phyloP scores from a whole-genome alignment of 2,113 vertebrate genomes.

The Felis chaus region DNA sequence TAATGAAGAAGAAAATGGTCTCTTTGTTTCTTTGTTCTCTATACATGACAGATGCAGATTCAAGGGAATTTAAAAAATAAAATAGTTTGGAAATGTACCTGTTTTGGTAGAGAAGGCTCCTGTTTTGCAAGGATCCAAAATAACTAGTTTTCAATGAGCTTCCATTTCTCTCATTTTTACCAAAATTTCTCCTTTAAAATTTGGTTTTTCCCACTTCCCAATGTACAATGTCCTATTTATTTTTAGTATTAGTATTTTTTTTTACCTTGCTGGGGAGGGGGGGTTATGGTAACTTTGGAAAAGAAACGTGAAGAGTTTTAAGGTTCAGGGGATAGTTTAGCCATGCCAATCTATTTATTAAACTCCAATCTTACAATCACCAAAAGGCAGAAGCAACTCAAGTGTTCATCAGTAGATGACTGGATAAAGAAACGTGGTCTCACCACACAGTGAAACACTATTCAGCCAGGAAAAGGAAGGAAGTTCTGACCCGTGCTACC shows the following conservation, averaged over 20 bases:
- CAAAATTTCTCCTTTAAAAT: background rate
- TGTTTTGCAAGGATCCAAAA: background rate
- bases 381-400: background rate
- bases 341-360: background rate
- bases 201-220: background rate
- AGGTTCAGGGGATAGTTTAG: background rate
- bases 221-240: background rate
- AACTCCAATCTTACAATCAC: background rate
- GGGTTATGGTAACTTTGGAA: background rate
- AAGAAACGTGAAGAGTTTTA: background rate
- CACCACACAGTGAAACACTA: no score
- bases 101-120: background rate
- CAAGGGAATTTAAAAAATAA: background rate
- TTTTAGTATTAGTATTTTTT: background rate
- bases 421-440: background rate
- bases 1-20: background rate
- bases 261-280: background rate
- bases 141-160: background rate
- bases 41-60: background rate
- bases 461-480: background rate
- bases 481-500: background rate
- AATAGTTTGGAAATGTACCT: constrained; percentile 9
- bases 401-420: background rate
- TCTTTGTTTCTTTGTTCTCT: background rate
- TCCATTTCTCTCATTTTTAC: background rate